Conservation (phyloP, 2,113 vertebrate species). For the Vireo altiloquus region DNA sequence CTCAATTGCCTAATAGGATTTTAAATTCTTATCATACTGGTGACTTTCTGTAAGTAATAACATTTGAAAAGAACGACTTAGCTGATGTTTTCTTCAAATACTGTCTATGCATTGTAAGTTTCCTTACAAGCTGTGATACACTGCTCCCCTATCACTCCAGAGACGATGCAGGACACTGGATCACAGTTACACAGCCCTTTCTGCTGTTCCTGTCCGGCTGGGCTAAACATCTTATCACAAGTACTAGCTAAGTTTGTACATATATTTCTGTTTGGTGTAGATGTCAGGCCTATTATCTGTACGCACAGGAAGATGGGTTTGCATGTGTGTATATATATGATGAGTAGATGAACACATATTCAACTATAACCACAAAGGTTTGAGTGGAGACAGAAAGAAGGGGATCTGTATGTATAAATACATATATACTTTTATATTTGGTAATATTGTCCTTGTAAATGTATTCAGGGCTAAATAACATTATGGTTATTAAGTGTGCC, state of each 20-base stretch:
- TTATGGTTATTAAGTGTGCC: not conserved
- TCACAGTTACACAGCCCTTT: not conserved
- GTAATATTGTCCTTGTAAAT: not conserved
- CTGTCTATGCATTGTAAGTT: not conserved
- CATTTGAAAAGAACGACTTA: conserved; percentile 35
- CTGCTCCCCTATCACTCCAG: not conserved
- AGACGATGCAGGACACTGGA: not conserved
- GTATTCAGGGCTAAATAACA: not conserved
- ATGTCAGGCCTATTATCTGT: not conserved
- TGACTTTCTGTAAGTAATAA: conserved; percentile 43
- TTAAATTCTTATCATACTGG: conserved; percentile 54
- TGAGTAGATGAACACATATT: not conserved
- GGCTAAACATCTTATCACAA: not conserved
- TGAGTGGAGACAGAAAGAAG: not conserved
- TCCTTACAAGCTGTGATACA: not conserved
- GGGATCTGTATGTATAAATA: not conserved
- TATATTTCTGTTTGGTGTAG: not conserved
- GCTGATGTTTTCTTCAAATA: conserved; percentile 28
- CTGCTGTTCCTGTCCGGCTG: not conserved
- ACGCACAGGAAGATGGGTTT: not conserved
- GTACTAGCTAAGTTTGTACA: not conserved
- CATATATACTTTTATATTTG: not conserved
- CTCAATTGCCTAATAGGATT: conserved; percentile 53
- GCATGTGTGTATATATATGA: not conserved
- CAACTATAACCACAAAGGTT: not conserved